phyloP scores from a whole-genome alignment of 2,888 invertebrate species.

The Tetranychus truncatus region DNA sequence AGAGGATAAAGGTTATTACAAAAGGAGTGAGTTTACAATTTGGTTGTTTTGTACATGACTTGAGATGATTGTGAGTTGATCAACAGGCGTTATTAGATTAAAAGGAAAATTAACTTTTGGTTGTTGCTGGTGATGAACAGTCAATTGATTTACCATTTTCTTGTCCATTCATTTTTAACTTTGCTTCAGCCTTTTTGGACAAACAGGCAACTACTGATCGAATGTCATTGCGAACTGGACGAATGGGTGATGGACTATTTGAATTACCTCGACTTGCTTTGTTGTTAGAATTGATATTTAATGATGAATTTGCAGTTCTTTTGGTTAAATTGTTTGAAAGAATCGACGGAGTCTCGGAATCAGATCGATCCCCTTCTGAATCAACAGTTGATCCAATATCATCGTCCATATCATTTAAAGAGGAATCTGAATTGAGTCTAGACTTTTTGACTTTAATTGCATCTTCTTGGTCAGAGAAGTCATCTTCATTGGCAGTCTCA shows the following conservation, averaged over 20 bases:
- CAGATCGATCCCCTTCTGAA: neutral
- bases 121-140: neutral
- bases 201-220: slow-evolving; percentile 18
- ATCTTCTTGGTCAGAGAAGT: slow-evolving; percentile 4
- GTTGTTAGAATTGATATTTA: neutral
- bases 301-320: neutral
- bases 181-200: slow-evolving; percentile 18
- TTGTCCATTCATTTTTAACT: slow-evolving; percentile 15
- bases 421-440: slow-evolving; percentile 13
- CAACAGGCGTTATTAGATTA: neutral
- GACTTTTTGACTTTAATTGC: slow-evolving; percentile 7
- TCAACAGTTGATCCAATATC: neutral
- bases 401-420: neutral
- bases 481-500: slow-evolving; percentile 8
- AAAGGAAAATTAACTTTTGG: neutral
- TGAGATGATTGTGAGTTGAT: too few species aligned
- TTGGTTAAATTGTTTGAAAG: slow-evolving; percentile 5
- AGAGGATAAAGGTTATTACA: too few species aligned
- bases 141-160: slow-evolving; percentile 2
- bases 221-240: slow-evolving; percentile 9
- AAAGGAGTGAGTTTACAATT: too few species aligned
- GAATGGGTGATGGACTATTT: neutral
- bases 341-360: neutral
- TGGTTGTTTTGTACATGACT: too few species aligned
- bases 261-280: neutral